Evolutionary conservation across 92 coral and sea anemone species (phyloP).

Genomic region (Diadumene lineata): DNA sequence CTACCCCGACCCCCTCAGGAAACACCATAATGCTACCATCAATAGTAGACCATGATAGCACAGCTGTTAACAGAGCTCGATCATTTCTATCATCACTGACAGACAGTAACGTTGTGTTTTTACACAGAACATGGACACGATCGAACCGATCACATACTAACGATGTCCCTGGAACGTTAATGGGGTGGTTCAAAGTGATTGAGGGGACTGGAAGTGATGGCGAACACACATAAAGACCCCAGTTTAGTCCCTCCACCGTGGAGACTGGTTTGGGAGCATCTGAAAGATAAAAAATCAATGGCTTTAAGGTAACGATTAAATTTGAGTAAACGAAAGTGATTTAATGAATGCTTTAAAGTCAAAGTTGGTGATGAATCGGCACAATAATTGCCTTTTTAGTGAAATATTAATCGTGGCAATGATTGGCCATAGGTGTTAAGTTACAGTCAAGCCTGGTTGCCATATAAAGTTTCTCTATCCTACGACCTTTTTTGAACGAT

Average conservation of each 20-base stretch:
- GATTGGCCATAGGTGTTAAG: no score
- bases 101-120: constrained; percentile 67
- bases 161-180: constrained; percentile 56
- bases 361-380: no score
- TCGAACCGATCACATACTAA: constrained; percentile 70
- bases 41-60: constrained; percentile 79
- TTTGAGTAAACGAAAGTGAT: neutral
- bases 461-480: no score
- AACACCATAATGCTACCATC: constrained; percentile 76
- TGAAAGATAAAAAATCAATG: neutral
- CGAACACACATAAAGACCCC: constrained; percentile 95
- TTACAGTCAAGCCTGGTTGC: no score
- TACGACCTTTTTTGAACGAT: no score
- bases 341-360: no score
- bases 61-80: constrained; percentile 78
- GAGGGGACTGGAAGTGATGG: constrained; percentile 85
- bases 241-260: constrained; percentile 87
- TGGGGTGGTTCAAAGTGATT: constrained; percentile 54
- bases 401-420: no score
- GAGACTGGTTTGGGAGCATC: constrained; percentile 70
- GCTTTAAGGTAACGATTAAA: neutral
- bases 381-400: no score
- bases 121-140: constrained; percentile 65
- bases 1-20: constrained; percentile 59
- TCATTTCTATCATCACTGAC: constrained; percentile 69